Evolutionary conservation across 2,888 invertebrate species (phyloP).

Genomic region (Caenorhabditis sinica): DNA sequence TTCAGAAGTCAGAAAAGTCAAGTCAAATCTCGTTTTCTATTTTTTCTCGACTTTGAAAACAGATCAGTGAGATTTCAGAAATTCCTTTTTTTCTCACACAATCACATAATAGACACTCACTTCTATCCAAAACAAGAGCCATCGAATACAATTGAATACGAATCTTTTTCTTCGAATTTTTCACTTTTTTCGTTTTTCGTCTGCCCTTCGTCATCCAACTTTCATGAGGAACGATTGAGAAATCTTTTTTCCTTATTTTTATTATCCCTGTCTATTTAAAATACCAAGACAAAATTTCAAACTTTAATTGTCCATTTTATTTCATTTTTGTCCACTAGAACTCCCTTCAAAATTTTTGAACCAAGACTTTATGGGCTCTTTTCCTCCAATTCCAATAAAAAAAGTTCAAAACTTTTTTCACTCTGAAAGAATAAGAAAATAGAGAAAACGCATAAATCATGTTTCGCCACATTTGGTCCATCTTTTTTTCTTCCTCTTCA

Average conservation of each 20-base stretch:
- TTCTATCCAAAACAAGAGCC: slow-evolving; percentile 13
- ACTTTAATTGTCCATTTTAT: neutral
- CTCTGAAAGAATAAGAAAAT: neutral
- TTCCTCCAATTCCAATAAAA: neutral
- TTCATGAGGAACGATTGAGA: no score
- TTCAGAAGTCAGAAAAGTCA: no score
- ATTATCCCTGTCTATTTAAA: neutral
- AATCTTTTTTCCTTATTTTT: no score
- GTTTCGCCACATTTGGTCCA: slow-evolving; percentile 32
- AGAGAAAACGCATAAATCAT: slow-evolving; percentile 51
- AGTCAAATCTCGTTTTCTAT: no score
- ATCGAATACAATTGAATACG: slow-evolving; percentile 19
- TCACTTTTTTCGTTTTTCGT: no score
- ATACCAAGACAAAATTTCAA: neutral
- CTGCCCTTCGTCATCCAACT: no score
- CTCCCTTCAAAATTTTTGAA: neutral
- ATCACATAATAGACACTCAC: slow-evolving; percentile 30
- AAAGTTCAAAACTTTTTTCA: slow-evolving; percentile 38
- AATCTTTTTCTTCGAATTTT: neutral
- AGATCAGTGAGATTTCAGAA: slow-evolving; percentile 16
- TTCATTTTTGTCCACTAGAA: neutral
- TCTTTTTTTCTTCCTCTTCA: slow-evolving; percentile 1
- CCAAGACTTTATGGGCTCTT: neutral
- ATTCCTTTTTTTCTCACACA: neutral
- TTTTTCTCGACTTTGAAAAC: slow-evolving; percentile 9